A percentile compares a stretch with the other conserved stretches of the same genome.
Conservation (phyloP, 2,888 invertebrate genomes). For the Apomyelois bistriatella region DNA sequence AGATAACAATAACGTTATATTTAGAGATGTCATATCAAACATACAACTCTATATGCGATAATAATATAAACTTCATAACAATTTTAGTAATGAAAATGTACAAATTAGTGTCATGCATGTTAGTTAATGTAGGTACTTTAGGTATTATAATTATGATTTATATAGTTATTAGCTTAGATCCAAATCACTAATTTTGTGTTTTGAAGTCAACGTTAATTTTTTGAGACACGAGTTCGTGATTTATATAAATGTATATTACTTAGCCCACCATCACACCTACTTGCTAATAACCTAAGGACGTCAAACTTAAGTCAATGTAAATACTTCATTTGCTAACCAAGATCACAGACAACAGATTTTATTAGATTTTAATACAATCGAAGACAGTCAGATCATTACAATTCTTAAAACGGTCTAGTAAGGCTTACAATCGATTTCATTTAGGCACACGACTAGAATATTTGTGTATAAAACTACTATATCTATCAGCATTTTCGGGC, state of each 20-base stretch:
- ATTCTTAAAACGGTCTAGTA: background rate
- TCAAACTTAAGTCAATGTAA: background rate
- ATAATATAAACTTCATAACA: no score
- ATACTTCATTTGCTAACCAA: background rate
- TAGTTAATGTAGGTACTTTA: no score
- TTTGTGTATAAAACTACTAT: no score
- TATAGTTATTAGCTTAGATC: background rate
- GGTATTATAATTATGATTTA: no score
- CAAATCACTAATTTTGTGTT: no score
- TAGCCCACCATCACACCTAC: background rate
- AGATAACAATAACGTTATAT: no score
- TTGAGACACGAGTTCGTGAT: background rate
- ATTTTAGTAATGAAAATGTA: no score
- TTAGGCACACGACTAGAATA: no score
- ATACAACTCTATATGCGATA: no score
- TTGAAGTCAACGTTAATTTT: background rate
- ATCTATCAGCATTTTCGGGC: no score
- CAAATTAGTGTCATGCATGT: no score
- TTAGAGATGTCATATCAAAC: no score
- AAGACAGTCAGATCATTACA: slow-evolving; percentile 11
- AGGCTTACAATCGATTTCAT: background rate
- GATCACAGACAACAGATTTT: background rate
- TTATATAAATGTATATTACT: background rate
- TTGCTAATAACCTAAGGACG: slow-evolving; percentile 2
- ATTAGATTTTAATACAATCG: background rate